Evolutionary conservation across 2,113 vertebrate genomes (phyloP).

Genomic region (Microcebus tavaratra): DNA sequence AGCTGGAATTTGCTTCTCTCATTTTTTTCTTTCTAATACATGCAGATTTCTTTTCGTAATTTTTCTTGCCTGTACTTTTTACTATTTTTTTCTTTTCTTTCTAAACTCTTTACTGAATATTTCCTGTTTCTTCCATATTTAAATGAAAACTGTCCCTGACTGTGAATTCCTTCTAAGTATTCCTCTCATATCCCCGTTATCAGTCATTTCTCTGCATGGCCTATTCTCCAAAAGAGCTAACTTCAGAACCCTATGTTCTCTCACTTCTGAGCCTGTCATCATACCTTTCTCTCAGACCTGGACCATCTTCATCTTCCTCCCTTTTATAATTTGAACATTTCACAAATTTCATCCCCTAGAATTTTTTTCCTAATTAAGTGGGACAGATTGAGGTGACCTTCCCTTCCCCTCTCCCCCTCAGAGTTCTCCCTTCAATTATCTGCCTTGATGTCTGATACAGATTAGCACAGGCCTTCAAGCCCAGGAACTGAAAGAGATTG

Average conservation of each 20-base stretch:
- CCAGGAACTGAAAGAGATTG: constrained; percentile 83
- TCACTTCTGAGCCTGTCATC: constrained; percentile 35
- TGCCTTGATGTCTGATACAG: constrained; percentile 83
- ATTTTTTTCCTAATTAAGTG: constrained; percentile 67
- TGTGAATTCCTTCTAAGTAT: constrained; percentile 11
- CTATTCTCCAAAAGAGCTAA: constrained; percentile 18
- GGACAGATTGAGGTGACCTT: constrained; percentile 77
- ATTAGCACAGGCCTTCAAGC: constrained; percentile 82
- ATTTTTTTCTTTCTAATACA: constrained; percentile 44
- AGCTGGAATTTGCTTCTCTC: constrained; percentile 57
- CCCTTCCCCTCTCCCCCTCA: constrained; percentile 65
- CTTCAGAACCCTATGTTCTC: constrained; percentile 3
- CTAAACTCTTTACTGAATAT: constrained; percentile 23
- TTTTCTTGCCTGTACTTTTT: constrained; percentile 32
- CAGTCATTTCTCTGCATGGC: constrained; percentile 65
- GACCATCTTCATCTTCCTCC: constrained; percentile 61
- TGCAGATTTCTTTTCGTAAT: constrained; percentile 42
- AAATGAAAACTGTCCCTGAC: constrained; percentile 12
- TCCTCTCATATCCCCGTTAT: neutral
- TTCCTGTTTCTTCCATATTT: neutral
- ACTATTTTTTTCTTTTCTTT: neutral
- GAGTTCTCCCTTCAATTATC: constrained; percentile 81
- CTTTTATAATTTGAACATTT: constrained; percentile 74
- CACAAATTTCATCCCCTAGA: constrained; percentile 67
- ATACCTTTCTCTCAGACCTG: constrained; percentile 41